phyloP scores from a whole-genome alignment of 1,140 invertebrate species.

The Atta texana region DNA sequence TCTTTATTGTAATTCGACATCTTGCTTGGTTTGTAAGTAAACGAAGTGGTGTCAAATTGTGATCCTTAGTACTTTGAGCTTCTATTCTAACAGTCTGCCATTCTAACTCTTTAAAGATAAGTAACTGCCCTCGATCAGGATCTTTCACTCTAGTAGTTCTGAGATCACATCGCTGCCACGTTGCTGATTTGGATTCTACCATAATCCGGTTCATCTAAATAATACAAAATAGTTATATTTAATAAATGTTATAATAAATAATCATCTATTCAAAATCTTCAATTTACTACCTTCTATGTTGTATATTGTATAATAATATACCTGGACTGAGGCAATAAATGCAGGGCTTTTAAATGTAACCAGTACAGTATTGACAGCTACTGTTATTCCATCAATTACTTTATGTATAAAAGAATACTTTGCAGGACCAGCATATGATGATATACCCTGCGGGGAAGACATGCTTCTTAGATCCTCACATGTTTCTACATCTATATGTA shows the following conservation, averaged over 20 bases:
- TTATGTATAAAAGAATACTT: constrained; percentile 97
- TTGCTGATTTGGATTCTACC: constrained; percentile 96
- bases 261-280: neutral
- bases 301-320: constrained; percentile 82
- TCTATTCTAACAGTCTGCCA: constrained; percentile 99
- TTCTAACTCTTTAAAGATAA: constrained; percentile 99
- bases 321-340: constrained; percentile 97
- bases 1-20: constrained; percentile 98
- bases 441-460: constrained; percentile 87
- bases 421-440: constrained; percentile 87
- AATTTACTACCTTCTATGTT: constrained; percentile 35
- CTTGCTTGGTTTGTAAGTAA: constrained; percentile 97
- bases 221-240: constrained; percentile 58
- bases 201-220: constrained; percentile 95
- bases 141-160: constrained; percentile 96
- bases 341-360: constrained; percentile 97
- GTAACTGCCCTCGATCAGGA: constrained; percentile 93
- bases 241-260: neutral
- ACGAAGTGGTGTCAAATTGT: constrained; percentile 94
- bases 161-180: constrained; percentile 94
- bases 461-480: constrained; percentile 93
- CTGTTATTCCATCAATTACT: constrained; percentile 99
- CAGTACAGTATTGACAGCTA: constrained; percentile 97
- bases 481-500: constrained; percentile 95
- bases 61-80: constrained; percentile 93